Base-by-base conservation (phyloP, 2,888 invertebrate species). In the Erebia ligea region DNA sequence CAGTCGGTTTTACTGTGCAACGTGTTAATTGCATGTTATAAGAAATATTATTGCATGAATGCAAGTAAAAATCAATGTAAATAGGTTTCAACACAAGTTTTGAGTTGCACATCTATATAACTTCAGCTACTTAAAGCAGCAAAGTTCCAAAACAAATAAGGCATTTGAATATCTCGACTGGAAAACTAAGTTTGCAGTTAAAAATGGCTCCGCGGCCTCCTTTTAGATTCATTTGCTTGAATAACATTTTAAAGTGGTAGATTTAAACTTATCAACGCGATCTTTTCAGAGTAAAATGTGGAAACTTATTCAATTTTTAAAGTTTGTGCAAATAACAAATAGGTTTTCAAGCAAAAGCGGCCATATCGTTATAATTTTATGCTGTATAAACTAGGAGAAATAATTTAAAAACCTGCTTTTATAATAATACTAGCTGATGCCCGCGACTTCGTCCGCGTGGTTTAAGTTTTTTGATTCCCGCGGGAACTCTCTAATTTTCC, bases 131-230 rank as follows among this genome's bases (percentile, higher is more conserved):
- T 76, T 73, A 67, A 74, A 80, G 78, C 76, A 77, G 67, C 65
- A 70, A 79, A 80, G 74, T 79, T 78, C 76, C 69, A 76, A 75
- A 80, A 81, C 81, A 82, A 81, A 80, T 79, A 82, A 78, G 76
- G 75, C 77, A 80, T 80, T 80, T 78, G 78, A 80, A 79, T 81
- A 77, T 77, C 75, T 65, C 66, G 54, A 72, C 70, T 73, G 62
- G 67, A 73, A 75, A 73, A 73, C 73, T 70, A 66, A 71, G 73
- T 69, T 73, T 70, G 70, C 72, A 67, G 69, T 73, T 75, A 74
- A 75, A 76, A 75, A 74, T 74, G 72, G 62, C 50, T 69, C 56
- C 56, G 67, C 64, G 59, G 75, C 75, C 75, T 76, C 74, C 76
- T 79, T 70, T 66, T 74, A 69, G 61, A 73, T 71, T 71, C 71